Evolutionary conservation across 1,140 invertebrate species (phyloP), one percentile per base, ranked within the genome.

Genomic region (Euwallacea similis): DNA sequence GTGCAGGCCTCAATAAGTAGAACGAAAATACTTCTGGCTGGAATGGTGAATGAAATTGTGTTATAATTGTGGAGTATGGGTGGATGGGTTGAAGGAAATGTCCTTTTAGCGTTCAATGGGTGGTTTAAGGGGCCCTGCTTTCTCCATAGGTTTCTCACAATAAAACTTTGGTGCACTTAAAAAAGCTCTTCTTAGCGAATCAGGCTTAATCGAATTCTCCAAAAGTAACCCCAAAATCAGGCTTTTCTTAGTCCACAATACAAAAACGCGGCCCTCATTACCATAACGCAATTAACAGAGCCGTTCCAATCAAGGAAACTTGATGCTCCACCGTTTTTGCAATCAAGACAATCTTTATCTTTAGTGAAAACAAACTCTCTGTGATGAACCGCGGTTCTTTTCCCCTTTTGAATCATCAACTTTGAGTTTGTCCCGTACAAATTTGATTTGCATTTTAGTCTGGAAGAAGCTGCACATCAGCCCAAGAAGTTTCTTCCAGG

Each of bases 271-370:
- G 11, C 11, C 21, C 11, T 13, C 43, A 64, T 64, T 64, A 33
- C 13, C 62, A 64, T 64, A 64, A 64, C 21, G 46, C 62, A 64
- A 64, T 64, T 64, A 64, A 44, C 13, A 46, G 21, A 33, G 21
- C 16, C 43, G 62, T 64, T 64, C 62, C 62, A 64, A 64, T 64
- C 59, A 61, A 44, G 33, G 6, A n/a, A 33, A 33, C 11, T 15
- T 50, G 46, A 50, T 50, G n/a, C 11, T 11, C 1, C 55, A 6
- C 16, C 21, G 55, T 58, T 58, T 58, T 58, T 58, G 55, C n/a
- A 16, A 16, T 13, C 59, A 56, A n/a, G 41, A 33, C 6, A 41
- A 50, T 64, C 62, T 64, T 64, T 64, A 50, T 64, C 62, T 64
- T 64, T 61, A 8, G 11, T 61, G 9, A 61, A 61, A 61, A 61